Base-by-base conservation (phyloP, 2,888 invertebrate genomes). In the Bugulina stolonifera region DNA sequence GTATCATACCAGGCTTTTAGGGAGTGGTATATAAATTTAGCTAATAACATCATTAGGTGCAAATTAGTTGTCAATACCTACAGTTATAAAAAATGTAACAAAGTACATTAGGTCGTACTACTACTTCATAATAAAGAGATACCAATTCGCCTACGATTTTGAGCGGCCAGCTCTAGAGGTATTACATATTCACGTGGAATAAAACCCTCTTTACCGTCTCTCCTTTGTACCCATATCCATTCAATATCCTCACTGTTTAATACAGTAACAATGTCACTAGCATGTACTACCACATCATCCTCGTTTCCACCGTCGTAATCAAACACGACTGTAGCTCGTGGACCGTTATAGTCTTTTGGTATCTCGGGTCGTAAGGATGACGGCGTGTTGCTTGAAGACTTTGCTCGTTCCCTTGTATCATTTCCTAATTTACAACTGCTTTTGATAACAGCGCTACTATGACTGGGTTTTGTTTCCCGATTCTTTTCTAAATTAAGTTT, bases 321-420 rank as follows among this genome's bases (percentile, higher is more conserved):
- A 54, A 25, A 70, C 23, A 70, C 70, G 18, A 70, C 70, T n/a
- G 70, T 70, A 5, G 29, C 70, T n/a, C 52, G n/a, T 3, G 70
- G 70, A n/a, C 70, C 70, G 32, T 70, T 54, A 29, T 70, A 70
- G 25, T 70, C 70, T 18, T 54, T 43, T 5, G 70, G 43, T 29
- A 70, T 70, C 52, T 70, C 70, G 5, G 70, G 70, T 54, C 70
- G 23, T n/a, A 70, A 29, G 5, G 70, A 70, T 2, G 64, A 64
- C 3, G 64, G 32, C n/a, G 64, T 29, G 10, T 27, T 32, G 27
- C 32, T 34, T 32, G 64, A 25, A 3, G 32, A 32, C 27, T 64
- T 64, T 10, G 64, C 64, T 18, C 64, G 27, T 27, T 64, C 64
- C n/a, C n/a, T 64, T 32, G 32, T 64, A 34, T 64, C 64, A 10